A percentile compares a stretch with the other conserved stretches of the same genome.
Evolutionary conservation across 2,797 vertebrate genomes (phyloP).

Genomic region (Rhinatrema bivittatum): DNA sequence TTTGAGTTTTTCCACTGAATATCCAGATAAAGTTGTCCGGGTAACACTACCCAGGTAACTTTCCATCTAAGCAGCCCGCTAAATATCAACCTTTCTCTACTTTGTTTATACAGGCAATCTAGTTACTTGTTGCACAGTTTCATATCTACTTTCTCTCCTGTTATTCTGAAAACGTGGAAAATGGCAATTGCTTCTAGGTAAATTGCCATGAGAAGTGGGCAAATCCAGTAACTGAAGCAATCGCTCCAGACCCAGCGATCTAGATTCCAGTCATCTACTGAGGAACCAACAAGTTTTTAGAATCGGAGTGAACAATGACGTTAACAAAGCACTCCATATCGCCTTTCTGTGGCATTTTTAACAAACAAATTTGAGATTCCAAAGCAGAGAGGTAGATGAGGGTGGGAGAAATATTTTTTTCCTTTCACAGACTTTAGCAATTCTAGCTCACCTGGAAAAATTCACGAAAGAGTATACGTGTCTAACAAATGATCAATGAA

Average conservation of each 20-base stretch:
- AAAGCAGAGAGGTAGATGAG: slow-evolving; percentile 16
- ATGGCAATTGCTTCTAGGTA: slow-evolving; percentile 15
- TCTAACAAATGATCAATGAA: slow-evolving; percentile 3
- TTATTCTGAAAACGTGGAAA: slow-evolving; percentile 5
- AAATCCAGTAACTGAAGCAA: slow-evolving; percentile 32
- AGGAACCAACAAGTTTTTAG: slow-evolving; percentile 30
- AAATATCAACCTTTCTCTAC: too few species aligned
- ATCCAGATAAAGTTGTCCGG: too few species aligned
- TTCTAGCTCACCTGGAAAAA: slow-evolving; percentile 9
- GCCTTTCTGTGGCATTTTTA: slow-evolving; percentile 12
- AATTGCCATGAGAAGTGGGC: slow-evolving; percentile 21
- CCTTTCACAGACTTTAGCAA: slow-evolving; percentile 27
- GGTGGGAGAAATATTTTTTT: slow-evolving; percentile 27
- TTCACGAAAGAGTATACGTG: slow-evolving; percentile 6
- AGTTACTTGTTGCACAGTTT: neutral
- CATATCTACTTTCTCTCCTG: slow-evolving; percentile 13
- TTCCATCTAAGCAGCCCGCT: too few species aligned
- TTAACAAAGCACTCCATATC: slow-evolving; percentile 11
- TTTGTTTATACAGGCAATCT: neutral
- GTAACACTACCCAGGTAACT: too few species aligned
- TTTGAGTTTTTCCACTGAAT: too few species aligned
- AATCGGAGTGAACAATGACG: slow-evolving; percentile 15
- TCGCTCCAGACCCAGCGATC: slow-evolving; percentile 26
- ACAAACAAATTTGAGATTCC: slow-evolving; percentile 20
- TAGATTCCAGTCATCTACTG: slow-evolving; percentile 24